Evolutionary conservation across 2,797 vertebrate genomes (phyloP).

Genomic region (Lerista edwardsae): DNA sequence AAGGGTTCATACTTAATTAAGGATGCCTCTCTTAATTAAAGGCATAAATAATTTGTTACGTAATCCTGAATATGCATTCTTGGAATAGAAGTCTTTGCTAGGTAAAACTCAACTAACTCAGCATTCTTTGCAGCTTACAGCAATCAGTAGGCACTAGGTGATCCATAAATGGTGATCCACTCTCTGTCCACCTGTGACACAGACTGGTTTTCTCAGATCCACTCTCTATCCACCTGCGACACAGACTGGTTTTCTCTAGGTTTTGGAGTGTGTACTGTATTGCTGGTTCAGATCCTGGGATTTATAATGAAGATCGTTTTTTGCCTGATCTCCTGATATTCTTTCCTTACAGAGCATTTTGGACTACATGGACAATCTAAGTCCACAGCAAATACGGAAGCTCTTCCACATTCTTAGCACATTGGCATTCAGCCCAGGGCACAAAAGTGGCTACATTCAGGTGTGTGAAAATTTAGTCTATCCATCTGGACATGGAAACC

Average conservation of each 20-base stretch:
- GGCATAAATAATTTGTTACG: neutral
- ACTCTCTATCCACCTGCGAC: neutral
- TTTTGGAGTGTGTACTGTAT: neutral
- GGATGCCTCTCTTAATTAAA: neutral
- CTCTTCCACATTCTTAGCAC: constrained; percentile 90
- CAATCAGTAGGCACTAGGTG: neutral
- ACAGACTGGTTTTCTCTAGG: neutral
- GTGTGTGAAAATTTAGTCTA: constrained; percentile 71
- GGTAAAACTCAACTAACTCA: neutral
- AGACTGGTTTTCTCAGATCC: neutral
- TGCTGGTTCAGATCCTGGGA: neutral
- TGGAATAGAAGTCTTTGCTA: neutral
- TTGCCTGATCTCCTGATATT: constrained; percentile 25
- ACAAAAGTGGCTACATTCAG: constrained; percentile 90
- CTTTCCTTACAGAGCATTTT: constrained; percentile 85
- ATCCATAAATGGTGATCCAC: neutral
- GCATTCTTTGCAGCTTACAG: neutral
- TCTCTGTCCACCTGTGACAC: no score
- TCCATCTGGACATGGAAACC: neutral
- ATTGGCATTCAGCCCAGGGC: constrained; percentile 86
- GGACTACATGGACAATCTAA: constrained; percentile 94
- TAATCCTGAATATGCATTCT: neutral
- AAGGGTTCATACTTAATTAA: neutral
- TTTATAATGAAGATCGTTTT: neutral
- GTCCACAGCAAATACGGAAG: constrained; percentile 89